Conservation (phyloP, 2,113 vertebrate species). For the Trochalopteron elliotii region DNA sequence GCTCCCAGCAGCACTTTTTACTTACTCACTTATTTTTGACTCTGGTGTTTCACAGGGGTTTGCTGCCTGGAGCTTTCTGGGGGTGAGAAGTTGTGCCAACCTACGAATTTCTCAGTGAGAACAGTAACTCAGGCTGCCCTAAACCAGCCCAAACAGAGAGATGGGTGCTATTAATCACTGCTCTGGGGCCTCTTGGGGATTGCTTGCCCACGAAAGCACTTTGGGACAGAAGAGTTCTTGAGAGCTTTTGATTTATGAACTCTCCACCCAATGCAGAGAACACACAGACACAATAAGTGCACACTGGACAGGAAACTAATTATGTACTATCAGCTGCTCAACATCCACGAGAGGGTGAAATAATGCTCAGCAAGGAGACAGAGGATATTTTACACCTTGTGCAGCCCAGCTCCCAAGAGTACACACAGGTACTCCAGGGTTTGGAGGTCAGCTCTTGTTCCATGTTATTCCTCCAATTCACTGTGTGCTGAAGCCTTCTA, state of each 20-base stretch:
- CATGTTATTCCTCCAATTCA: neutral
- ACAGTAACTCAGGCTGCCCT: neutral
- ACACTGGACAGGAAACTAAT: neutral
- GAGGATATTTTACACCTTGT: neutral
- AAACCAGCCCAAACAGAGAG: neutral
- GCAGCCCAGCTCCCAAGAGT: neutral
- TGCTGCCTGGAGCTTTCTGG: neutral
- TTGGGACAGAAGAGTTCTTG: neutral
- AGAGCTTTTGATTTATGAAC: conserved; percentile 37
- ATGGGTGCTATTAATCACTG: conserved; percentile 1
- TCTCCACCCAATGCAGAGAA: neutral
- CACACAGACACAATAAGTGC: neutral
- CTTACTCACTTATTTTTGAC: neutral
- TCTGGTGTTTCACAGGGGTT: neutral
- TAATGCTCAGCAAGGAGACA: neutral
- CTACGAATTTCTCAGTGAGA: neutral
- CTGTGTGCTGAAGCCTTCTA: neutral
- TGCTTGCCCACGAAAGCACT: neutral
- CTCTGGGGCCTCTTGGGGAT: neutral
- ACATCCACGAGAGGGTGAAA: neutral
- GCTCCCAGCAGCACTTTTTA: neutral
- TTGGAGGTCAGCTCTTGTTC: neutral
- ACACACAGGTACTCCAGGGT: neutral
- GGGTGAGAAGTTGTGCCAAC: neutral
- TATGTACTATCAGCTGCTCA: neutral